Evolutionary conservation across 2,113 vertebrate species (phyloP).

Genomic region (Fulica atra): DNA sequence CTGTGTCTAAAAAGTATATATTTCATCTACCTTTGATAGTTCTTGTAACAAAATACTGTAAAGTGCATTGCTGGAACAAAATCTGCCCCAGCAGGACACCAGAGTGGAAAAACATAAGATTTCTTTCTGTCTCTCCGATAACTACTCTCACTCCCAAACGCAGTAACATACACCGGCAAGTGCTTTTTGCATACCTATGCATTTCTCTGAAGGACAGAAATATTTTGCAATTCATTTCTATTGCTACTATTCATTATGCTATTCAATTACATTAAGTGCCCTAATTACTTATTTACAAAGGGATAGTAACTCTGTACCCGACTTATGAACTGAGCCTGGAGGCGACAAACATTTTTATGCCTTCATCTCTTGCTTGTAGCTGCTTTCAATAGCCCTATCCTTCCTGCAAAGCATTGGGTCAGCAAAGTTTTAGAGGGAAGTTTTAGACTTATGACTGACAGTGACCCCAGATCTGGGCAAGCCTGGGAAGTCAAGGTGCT

Average conservation of each 20-base stretch:
- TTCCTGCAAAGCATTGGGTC: background rate
- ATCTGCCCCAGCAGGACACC: background rate
- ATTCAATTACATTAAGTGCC: slow-evolving; percentile 56
- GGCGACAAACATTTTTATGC: background rate
- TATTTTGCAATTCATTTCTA: slow-evolving; percentile 14
- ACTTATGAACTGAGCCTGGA: background rate
- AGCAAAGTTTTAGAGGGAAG: background rate
- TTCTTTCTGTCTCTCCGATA: slow-evolving; percentile 12
- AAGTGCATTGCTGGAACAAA: slow-evolving; percentile 49
- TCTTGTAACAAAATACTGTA: slow-evolving; percentile 43
- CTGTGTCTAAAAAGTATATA: background rate
- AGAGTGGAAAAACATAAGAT: background rate
- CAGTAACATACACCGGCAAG: background rate
- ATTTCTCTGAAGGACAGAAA: slow-evolving; percentile 10
- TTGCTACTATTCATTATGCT: slow-evolving; percentile 57
- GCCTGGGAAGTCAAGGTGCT: background rate
- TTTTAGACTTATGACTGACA: background rate
- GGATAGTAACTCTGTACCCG: slow-evolving; percentile 17
- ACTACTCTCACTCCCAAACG: background rate
- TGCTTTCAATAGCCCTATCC: background rate
- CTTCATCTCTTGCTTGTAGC: background rate
- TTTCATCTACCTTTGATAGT: slow-evolving; percentile 40
- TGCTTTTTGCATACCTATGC: slow-evolving; percentile 16
- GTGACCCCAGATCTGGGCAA: fast-evolving
- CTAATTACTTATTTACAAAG: slow-evolving; percentile 69